phyloP scores from a whole-genome alignment of 64 coral and sea anemone genomes.

The Catalaphyllia jardinei region DNA sequence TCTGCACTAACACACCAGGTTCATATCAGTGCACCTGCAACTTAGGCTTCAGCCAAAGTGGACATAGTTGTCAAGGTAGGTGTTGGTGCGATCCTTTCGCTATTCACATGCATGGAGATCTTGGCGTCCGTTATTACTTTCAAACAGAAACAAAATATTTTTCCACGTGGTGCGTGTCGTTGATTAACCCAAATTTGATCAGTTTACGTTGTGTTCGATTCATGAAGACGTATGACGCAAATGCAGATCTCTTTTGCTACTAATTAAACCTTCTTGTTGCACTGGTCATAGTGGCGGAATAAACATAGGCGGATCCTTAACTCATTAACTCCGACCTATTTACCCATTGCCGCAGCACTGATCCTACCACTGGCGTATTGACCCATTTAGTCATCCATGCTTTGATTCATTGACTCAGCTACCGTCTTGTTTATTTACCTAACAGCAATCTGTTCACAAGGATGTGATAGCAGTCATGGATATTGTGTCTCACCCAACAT shows the following conservation, averaged over 20 bases:
- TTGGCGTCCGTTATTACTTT: too few relatives aligned
- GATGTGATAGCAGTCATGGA: not conserved
- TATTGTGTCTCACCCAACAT: not conserved
- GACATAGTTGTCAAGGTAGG: not conserved
- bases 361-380: too few relatives aligned
- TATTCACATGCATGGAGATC: not conserved
- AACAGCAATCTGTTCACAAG: not conserved
- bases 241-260: too few relatives aligned
- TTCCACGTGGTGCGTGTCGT: too few relatives aligned
- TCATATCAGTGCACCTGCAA: slow-evolving; percentile 10
- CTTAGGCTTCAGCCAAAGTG: not conserved
- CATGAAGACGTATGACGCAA: too few relatives aligned
- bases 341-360: too few relatives aligned
- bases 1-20: slow-evolving; percentile 16
- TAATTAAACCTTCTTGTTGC: too few relatives aligned
- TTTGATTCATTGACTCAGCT: not conserved
- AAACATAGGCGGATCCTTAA: not conserved
- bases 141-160: too few relatives aligned
- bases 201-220: too few relatives aligned
- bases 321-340: not conserved
- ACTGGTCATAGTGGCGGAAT: too few relatives aligned
- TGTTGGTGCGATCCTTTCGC: not conserved
- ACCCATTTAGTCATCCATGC: too few relatives aligned
- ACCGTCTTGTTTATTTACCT: not conserved
- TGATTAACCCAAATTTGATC: too few relatives aligned